Evolutionary conservation across 2,113 vertebrate species (phyloP), one percentile per base, ranked within the genome.

Genomic region (Poeciliopsis turrubarensis): DNA sequence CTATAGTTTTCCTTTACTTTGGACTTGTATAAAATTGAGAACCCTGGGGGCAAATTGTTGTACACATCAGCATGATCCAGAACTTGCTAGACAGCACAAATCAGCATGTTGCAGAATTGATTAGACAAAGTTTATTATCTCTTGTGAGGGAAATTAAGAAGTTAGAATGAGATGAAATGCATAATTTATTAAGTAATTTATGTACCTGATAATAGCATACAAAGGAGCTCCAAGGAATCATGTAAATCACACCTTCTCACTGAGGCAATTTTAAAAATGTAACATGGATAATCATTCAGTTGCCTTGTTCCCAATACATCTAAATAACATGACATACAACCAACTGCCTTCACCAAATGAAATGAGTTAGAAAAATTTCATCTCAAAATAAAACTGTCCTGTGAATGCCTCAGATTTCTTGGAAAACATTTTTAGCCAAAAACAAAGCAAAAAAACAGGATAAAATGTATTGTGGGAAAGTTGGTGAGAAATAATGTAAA

Each of bases 41-140:
- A 39, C 70, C 78, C 80, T 37, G 68, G 86, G 87, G 87, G 80
- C 39, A 47, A 79, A 88, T 89, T 89, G 86, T 61, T 89, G 89
- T 89, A 51, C 72, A 84, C 92, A 82, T 93, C 91, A 93, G 92
- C 92, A 89, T 89, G 82, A 89, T 92, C 75, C 80, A 89, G 79
- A 91, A 92, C 75, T 91, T 87, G 81, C 80, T 65, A 89, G 87
- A 92, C 85, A 86, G 87, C 87, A 83, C 79, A 83, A 69, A 89
- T 92, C 92, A 92, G 92, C 91, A 90, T 77, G 86, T 89, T 92
- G 85, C 72, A 54, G 81, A 89, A 90, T 83, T 69, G 85, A 90
- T 91, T 82, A 73, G 65, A 78, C 41, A 60, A 82, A 87, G 81
- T 89, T 86, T 86, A 82, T 81, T 62, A 77, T 86, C 78, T 69